Percentiles rank a stretch among this genome's conserved stretches.
Conservation (phyloP, 2,797 vertebrate species). For the Sylvia borin region DNA sequence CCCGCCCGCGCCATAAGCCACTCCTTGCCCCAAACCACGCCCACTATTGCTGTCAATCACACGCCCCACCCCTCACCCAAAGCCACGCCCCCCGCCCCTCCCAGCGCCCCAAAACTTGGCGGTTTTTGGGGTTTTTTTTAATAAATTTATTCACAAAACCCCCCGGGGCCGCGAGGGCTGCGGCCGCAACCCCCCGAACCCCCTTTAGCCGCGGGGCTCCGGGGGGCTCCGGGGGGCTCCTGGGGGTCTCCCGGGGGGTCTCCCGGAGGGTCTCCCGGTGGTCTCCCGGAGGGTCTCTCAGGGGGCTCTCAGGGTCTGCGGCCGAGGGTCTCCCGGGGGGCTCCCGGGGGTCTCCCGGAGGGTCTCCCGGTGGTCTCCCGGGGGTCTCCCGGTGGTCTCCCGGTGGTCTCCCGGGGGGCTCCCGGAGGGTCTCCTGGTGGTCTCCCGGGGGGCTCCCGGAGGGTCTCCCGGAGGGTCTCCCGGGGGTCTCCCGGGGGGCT, state of each 20-base stretch:
- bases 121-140: neutral
- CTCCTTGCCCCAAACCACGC: neutral
- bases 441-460: too few relatives aligned
- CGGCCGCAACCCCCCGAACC: neutral
- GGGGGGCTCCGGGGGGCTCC: neutral
- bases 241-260: too few relatives aligned
- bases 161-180: neutral
- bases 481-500: too few relatives aligned
- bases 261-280: too few relatives aligned
- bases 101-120: neutral
- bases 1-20: fast-evolving
- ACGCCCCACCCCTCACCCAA: fast-evolving
- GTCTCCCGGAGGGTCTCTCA: too few relatives aligned
- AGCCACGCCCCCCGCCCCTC: neutral
- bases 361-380: too few relatives aligned
- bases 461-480: too few relatives aligned
- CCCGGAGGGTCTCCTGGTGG: too few relatives aligned
- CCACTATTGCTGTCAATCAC: neutral
- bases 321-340: too few relatives aligned
- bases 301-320: neutral
- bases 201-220: neutral
- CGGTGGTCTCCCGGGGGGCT: too few relatives aligned
- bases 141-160: neutral
- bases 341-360: too few relatives aligned
- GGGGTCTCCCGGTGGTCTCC: too few relatives aligned